These are phyloP conservation scores for Zaprionus vittiger DNA, from an alignment of 1,140 invertebrate species.

Conservation along the genomic window DNA sequence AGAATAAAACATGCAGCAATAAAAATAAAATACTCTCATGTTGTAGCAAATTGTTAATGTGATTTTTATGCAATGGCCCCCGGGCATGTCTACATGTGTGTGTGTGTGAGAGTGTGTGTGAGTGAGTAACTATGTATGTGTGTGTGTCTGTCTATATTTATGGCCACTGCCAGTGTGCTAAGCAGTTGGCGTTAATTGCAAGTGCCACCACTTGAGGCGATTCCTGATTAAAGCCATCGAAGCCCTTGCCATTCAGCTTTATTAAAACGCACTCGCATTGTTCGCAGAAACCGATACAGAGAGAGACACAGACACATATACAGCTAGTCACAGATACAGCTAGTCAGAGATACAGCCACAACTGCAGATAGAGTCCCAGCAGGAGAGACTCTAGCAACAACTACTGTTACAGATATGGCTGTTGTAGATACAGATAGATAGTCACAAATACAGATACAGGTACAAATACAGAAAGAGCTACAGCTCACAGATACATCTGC, in stretches of 20 bases:
- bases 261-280: constrained; percentile 70
- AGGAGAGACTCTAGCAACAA: no score
- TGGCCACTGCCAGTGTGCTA: constrained; percentile 65
- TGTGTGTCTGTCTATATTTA: constrained; percentile 45
- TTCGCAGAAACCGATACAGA: constrained; percentile 15
- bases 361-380: no score
- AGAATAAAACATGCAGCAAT: constrained; percentile 82
- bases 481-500: not conserved
- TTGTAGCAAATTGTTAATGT: constrained; percentile 82
- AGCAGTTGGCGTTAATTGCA: constrained; percentile 75
- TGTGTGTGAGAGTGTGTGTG: not conserved
- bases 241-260: constrained; percentile 49
- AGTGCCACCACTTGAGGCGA: constrained; percentile 38
- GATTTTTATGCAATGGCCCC: constrained; percentile 75
- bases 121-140: not conserved
- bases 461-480: constrained; percentile 18
- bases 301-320: constrained; percentile 5
- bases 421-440: no score
- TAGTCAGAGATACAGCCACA: no score
- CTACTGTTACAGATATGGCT: constrained; percentile 11
- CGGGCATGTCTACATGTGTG: not conserved
- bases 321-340: constrained; percentile 3
- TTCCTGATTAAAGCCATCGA: constrained; percentile 59
- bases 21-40: constrained; percentile 81
- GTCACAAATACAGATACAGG: not conserved